Base-by-base conservation (phyloP, 2,797 vertebrate genomes). In the Protonibea diacanthus region DNA sequence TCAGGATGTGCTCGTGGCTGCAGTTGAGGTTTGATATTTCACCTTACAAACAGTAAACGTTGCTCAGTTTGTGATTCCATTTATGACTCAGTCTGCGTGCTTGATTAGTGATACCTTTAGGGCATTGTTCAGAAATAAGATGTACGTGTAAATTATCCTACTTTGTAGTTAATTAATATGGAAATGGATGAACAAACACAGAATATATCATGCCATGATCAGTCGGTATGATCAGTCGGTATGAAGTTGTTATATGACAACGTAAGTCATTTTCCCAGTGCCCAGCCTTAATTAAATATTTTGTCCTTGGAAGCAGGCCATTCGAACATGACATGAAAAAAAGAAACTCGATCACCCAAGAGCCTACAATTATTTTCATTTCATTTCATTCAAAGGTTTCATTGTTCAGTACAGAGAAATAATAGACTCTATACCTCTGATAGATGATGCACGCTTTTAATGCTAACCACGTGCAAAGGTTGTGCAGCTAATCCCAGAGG, bases 1-100 rank as follows among this genome's bases (percentile, higher is more conserved):
- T 77, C 64, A 61, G 38, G 69, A 67, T 12, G 52, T 52, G 18
- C 71, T 18, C 45, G 0, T 15, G 60, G 52, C 71, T 82, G 72
- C 45, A 49, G 15, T n/a, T 4, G 44, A 17, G 76, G 85, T 86
- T 87, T 87, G 78, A 83, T 55, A 80, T 88, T 87, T 89, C 86
- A 84, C 65, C 64, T 74, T 1, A 53, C 14, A 25, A 51, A 63
- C 66, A 55, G 59, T 72, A 52, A 82, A 70, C 15, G 56, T 17
- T 51, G 38, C 52, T 69, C 13, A 14, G 44, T 27, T 20, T 38
- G 71, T 29, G 70, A 72, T 64, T 63, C 71, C 23, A 48, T 20
- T 33, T 49, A 49, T 42, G 58, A 62, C 17, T 71, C 53, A n/a
- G 29, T 14, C 47, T 55, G 65, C 25, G 47, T 7, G 45, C 2